Conservation (phyloP, 2,113 vertebrate species). For the Vombatus ursinus region DNA sequence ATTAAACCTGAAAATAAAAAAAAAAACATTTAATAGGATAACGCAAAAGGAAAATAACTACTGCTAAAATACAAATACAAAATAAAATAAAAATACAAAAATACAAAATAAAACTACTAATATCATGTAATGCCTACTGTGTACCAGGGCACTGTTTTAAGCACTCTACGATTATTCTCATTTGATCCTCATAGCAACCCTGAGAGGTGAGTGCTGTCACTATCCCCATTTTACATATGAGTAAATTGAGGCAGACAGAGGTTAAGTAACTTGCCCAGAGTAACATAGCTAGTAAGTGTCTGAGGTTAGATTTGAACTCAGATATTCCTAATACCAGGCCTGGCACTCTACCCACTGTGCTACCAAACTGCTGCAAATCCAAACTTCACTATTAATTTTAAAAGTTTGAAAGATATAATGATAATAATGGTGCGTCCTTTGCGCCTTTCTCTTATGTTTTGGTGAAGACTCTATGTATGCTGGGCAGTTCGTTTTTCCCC, state of each 20-base stretch:
- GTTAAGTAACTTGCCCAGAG: neutral
- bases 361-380: neutral
- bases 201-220: neutral
- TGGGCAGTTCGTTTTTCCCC: conserved; percentile 65
- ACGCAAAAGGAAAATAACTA: neutral
- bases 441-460: conserved; percentile 50
- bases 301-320: neutral
- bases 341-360: neutral
- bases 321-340: neutral
- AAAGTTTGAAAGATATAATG: neutral
- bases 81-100: neutral
- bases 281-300: neutral
- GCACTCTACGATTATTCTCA: neutral
- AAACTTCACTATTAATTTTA: conserved; percentile 17
- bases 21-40: neutral
- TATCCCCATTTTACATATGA: neutral
- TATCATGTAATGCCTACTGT: neutral
- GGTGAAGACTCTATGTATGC: conserved; percentile 48
- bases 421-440: conserved; percentile 38
- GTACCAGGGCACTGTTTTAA: neutral
- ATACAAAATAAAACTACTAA: neutral
- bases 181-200: neutral
- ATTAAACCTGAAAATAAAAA: neutral
- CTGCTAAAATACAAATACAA: no score
- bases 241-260: neutral